Conservation (phyloP, 2,113 vertebrate species). For the Pterophyllum scalare region DNA sequence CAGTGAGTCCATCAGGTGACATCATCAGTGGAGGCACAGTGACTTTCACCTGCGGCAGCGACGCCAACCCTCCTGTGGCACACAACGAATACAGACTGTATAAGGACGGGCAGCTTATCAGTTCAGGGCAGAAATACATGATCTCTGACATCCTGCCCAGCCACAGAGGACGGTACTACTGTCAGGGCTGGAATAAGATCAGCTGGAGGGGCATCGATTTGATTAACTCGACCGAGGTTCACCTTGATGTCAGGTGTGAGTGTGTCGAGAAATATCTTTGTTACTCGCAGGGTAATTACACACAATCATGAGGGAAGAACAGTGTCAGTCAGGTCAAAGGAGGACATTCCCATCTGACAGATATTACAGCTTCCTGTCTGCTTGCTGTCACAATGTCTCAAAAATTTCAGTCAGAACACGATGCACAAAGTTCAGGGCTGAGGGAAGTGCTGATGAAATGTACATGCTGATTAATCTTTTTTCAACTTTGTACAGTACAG, state of each 20-base stretch:
- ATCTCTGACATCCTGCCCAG: conserved; percentile 46
- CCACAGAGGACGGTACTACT: conserved; percentile 59
- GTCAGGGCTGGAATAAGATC: conserved; percentile 54
- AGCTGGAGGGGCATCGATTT: conserved; percentile 9
- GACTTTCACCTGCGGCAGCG: conserved; percentile 52
- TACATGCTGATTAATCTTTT: not conserved
- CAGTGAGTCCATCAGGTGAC: conserved; percentile 19
- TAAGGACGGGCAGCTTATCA: conserved; percentile 32
- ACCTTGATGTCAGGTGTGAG: conserved; percentile 59
- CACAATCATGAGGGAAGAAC: not conserved
- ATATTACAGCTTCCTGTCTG: not conserved
- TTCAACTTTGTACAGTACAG: not conserved
- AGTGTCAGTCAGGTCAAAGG: not conserved
- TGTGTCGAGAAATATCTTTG: not conserved
- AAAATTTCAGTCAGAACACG: not conserved
- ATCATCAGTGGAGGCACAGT: conserved; percentile 16
- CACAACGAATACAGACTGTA: conserved; percentile 41
- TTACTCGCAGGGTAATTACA: not conserved
- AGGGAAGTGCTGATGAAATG: not conserved
- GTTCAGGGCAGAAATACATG: conserved; percentile 8
- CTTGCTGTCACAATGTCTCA: not conserved
- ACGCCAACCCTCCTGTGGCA: conserved; percentile 55
- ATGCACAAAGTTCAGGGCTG: not conserved
- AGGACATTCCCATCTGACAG: not conserved
- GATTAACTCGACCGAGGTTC: conserved; percentile 28